Conservation (phyloP, 1,140 invertebrate species). For the Capitella teleta region DNA sequence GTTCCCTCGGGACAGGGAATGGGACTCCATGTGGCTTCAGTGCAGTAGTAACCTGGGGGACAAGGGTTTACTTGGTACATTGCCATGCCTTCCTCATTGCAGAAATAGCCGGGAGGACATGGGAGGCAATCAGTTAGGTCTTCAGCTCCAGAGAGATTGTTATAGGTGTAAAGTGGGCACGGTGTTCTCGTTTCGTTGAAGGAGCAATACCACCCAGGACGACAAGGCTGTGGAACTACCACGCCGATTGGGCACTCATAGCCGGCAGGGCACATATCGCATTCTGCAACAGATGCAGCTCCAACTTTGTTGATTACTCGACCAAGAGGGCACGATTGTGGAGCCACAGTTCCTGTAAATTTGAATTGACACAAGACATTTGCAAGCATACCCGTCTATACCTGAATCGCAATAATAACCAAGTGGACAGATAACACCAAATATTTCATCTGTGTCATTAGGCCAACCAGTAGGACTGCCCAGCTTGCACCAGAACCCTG, state of each 20-base stretch:
- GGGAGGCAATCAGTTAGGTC: conserved; percentile 24
- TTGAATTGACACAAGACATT: background rate
- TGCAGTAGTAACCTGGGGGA: conserved; percentile 29
- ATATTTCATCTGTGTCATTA: conserved; percentile 10
- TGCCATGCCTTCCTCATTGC: conserved; percentile 24
- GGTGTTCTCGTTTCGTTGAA: conserved; percentile 13
- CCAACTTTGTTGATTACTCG: conserved; percentile 28
- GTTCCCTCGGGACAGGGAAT: conserved; percentile 28
- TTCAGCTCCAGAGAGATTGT: conserved; percentile 21
- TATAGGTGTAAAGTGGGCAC: conserved; percentile 27
- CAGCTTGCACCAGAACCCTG: conserved; percentile 25
- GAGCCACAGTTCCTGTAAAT: background rate
- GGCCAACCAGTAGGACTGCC: conserved; percentile 22
- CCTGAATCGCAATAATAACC: conserved; percentile 33
- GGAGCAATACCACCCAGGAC: conserved; percentile 25
- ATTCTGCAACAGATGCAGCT: conserved; percentile 22
- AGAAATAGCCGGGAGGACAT: conserved; percentile 31
- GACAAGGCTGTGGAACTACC: conserved; percentile 19
- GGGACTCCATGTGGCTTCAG: conserved; percentile 21
- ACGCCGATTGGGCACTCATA: conserved; percentile 21
- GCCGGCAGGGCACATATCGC: conserved; percentile 30
- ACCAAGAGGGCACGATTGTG: conserved; percentile 17
- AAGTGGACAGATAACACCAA: conserved; percentile 28
- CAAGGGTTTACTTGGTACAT: conserved; percentile 26
- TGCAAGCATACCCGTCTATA: conserved; percentile 4